Percentiles rank a stretch among this genome's conserved stretches.
Conservation (phyloP, 2,113 vertebrate species). For the rabbit (Oryctolagus cuniculus) region DNA sequence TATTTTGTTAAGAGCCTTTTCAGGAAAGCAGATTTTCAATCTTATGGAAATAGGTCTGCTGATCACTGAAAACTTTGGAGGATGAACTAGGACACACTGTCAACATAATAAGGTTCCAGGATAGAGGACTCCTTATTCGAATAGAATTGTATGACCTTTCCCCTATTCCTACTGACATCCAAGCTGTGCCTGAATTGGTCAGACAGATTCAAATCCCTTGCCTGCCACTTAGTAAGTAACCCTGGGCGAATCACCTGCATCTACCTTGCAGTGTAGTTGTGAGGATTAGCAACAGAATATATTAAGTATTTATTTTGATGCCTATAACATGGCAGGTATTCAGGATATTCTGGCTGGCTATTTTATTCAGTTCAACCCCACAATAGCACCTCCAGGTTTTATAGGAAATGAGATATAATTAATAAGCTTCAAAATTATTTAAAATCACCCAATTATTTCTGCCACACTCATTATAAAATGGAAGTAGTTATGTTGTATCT, state of each 20-base stretch:
- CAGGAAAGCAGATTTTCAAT: not conserved
- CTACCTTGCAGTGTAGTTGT: not conserved
- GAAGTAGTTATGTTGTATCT: not conserved
- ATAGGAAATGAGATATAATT: not conserved
- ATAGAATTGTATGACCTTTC: not conserved
- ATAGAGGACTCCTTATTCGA: not conserved
- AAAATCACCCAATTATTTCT: conserved; percentile 26
- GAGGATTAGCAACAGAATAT: not conserved
- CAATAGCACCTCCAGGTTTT: not conserved
- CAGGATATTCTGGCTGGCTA: not conserved
- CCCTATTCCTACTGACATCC: not conserved
- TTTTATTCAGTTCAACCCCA: not conserved
- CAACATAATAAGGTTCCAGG: not conserved
- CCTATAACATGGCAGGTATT: not conserved
- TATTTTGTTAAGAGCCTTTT: conserved; percentile 20
- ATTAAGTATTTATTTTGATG: not conserved
- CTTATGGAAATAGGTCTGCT: not conserved
- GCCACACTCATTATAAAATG: not conserved
- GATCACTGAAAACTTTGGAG: not conserved
- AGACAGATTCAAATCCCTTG: conserved; percentile 58
- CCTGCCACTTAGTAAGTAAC: conserved; percentile 57
- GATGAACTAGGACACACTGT: not conserved
- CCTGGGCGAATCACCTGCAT: conserved; percentile 15
- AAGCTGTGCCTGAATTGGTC: not conserved
- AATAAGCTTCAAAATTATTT: not conserved